Percentiles rank a stretch among this genome's conserved stretches.
Conservation (phyloP, 2,888 invertebrate genomes). For the Lithophane ornitopus region DNA sequence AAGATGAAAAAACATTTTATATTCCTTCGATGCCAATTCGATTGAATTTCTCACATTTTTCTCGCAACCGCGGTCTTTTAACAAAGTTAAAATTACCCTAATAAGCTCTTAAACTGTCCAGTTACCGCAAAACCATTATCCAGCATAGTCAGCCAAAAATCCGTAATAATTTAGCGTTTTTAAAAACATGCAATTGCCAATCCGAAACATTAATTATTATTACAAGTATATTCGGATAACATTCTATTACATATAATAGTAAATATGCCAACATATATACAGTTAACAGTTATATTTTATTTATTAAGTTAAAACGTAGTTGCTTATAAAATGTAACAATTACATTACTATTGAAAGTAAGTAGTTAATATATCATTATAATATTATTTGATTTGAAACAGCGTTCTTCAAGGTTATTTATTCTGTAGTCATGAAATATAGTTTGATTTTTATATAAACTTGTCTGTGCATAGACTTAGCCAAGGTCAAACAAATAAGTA, state of each 20-base stretch:
- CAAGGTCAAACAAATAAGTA: conserved; percentile 29
- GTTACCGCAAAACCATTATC: conserved; percentile 41
- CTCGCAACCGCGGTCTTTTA: conserved; percentile 3
- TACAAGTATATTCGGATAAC: conserved; percentile 69
- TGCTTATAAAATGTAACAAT: conserved; percentile 70
- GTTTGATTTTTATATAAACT: conserved; percentile 22
- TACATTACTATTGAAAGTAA: conserved; percentile 56
- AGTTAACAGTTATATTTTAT: conserved; percentile 71
- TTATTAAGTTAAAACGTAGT: conserved; percentile 51
- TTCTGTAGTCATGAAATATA: conserved; percentile 49
- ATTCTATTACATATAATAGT: conserved; percentile 73
- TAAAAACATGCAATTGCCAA: conserved; percentile 76
- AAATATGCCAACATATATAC: conserved; percentile 85
- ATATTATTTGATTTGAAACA: conserved; percentile 61
- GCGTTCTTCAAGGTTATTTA: conserved; percentile 68
- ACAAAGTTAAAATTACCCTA: conserved; percentile 35
- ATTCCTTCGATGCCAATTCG: not conserved
- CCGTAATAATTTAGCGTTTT: conserved; percentile 11
- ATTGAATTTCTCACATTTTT: conserved; percentile 9
- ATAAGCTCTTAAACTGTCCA: conserved; percentile 45
- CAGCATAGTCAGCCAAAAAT: conserved; percentile 20
- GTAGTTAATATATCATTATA: conserved; percentile 32
- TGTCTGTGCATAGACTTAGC: conserved; percentile 34
- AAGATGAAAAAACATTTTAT: not conserved
- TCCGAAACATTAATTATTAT: conserved; percentile 53